These are phyloP conservation scores for Rhagoletis zephyria DNA, from an alignment of 1,140 invertebrate genomes.

Conservation along the genomic window DNA sequence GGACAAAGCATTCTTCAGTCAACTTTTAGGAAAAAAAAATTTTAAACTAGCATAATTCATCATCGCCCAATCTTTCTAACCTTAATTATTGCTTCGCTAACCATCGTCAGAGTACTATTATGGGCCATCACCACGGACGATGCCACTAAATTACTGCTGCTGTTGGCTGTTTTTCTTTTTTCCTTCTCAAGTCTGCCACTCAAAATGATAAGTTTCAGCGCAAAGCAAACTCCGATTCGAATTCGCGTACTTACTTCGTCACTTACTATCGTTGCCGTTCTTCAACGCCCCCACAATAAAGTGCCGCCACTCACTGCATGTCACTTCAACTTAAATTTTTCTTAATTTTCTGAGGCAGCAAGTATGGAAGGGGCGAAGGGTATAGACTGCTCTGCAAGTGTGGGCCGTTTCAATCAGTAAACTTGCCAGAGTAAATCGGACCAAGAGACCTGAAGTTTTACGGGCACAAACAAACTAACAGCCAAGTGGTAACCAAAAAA, in stretches of 20 bases:
- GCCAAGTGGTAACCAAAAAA: not conserved
- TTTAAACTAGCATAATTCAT: not conserved
- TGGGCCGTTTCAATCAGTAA: not conserved
- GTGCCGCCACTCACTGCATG: constrained; percentile 24
- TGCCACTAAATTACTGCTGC: not conserved
- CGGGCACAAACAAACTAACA: not conserved
- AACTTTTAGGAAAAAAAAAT: constrained; percentile 1
- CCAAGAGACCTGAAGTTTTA: not conserved
- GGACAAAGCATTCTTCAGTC: too few relatives aligned
- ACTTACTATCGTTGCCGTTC: not conserved
- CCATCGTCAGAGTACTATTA: not conserved
- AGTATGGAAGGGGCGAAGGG: not conserved
- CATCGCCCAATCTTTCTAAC: not conserved
- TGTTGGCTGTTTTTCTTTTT: not conserved
- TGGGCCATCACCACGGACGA: not conserved
- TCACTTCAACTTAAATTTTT: constrained; percentile 44
- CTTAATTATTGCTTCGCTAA: constrained; percentile 18
- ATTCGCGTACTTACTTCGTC: not conserved
- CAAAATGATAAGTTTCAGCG: constrained; percentile 31
- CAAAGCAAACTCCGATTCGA: constrained; percentile 28
- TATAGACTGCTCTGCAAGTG: not conserved
- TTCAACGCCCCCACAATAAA: not conserved
- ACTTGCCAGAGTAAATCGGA: constrained; percentile 28
- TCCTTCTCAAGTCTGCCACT: constrained; percentile 7
- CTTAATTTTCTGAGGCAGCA: constrained; percentile 12